Conservation (phyloP, 2,888 invertebrate genomes). For the Didymodactylos carnosus region DNA sequence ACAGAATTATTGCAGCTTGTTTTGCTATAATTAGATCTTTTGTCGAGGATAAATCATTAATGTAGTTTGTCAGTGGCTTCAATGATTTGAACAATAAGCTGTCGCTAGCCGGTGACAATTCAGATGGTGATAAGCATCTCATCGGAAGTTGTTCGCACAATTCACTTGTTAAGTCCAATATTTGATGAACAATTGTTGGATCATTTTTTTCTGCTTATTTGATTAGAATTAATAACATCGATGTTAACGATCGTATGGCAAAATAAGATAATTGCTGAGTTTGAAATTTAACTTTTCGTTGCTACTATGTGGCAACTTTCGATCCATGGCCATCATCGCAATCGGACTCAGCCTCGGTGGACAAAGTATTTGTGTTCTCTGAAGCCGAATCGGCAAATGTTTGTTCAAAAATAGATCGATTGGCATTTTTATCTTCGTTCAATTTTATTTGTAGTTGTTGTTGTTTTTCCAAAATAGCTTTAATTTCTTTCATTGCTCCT, state of each 20-base stretch:
- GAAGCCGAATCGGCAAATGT: neutral
- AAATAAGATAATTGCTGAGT: neutral
- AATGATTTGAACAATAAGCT: neutral
- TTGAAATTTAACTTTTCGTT: neutral
- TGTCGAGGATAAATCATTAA: neutral
- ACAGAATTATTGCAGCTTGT: neutral
- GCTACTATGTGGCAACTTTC: too few relatives aligned
- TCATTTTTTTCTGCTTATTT: neutral
- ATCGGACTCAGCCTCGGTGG: neutral
- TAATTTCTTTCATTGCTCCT: neutral
- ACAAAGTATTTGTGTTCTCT: neutral
- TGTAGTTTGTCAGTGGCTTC: neutral
- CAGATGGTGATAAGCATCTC: neutral
- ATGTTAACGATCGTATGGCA: neutral
- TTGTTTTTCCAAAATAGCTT: neutral
- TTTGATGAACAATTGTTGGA: neutral
- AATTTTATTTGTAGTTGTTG: neutral
- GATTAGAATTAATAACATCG: neutral
- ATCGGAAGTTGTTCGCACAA: neutral
- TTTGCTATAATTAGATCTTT: neutral
- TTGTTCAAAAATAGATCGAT: neutral
- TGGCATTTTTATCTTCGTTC: neutral
- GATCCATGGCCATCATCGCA: neutral
- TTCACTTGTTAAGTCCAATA: neutral
- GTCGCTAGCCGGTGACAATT: neutral